Conservation (phyloP, 1,140 invertebrate species). For the Pomacea maculata region DNA sequence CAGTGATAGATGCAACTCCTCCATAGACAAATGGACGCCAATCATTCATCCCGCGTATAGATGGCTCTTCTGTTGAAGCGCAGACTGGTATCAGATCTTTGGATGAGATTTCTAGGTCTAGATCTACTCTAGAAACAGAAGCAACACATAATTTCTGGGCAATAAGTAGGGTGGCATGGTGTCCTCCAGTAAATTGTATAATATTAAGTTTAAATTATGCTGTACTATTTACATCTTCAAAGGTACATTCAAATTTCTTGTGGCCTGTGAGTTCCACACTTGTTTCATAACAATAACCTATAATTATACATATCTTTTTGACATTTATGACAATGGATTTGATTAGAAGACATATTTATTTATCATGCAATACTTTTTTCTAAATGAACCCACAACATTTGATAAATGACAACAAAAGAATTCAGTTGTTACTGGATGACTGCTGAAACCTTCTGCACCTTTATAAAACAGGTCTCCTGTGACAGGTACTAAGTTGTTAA, state of each 20-base stretch:
- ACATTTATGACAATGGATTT: background rate
- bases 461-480: no score
- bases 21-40: constrained; percentile 95
- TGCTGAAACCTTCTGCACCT: no score
- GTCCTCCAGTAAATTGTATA: background rate
- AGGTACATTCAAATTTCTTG: no score
- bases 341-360: no score
- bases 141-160: background rate
- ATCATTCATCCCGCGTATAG: constrained; percentile 58
- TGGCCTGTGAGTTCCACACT: no score
- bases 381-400: no score
- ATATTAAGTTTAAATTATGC: background rate
- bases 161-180: no score
- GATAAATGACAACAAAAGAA: background rate
- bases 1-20: constrained; percentile 88
- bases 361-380: no score
- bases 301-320: background rate
- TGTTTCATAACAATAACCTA: background rate
- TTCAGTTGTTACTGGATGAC: background rate
- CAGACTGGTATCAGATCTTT: background rate
- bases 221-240: background rate
- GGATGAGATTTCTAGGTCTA: background rate
- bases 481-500: no score
- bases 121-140: constrained; percentile 12
- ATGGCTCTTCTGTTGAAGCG: background rate